Evolutionary conservation across 2,113 vertebrate genomes (phyloP), one percentile per base, ranked within the genome.

Genomic region (Spizaetus ornatus): DNA sequence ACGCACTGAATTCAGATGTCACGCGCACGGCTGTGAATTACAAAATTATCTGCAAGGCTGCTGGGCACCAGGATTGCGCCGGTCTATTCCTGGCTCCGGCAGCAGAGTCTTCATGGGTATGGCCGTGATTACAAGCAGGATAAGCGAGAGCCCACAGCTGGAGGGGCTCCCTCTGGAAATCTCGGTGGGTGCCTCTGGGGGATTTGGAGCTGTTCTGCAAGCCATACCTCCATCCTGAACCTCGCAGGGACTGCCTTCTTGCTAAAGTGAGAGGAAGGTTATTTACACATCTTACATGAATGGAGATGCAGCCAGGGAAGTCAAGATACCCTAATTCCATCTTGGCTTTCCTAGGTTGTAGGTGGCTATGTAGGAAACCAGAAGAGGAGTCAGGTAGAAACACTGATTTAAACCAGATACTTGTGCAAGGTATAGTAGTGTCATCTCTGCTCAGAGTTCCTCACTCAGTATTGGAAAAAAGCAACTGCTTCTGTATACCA

Each of bases 141-240:
- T 96, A 84, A 95, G 38, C 47, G 62, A 47, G 34, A 79, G 31
- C 29, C 56, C 26, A 16, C 1, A 8, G 53, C 26, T 67, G 63
- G 55, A 66, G 88, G 29, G n/a, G 32, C 34, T 86, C 32, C 26
- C 42, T 77, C 55, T 40, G 40, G 63, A 47, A 82, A 59, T 36
- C 34, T 50, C 52, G 7, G 11, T 29, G 65, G 29, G 53, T 67
- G 58, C 38, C n/a, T 45, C 27, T 45, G 42, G 16, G 42, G 25
- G 9, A 16, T 52, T 55, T 89, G 72, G n/a, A 73, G 50, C n/a
- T 84, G 38, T 83, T 86, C 61, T 58, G 36, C 18, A 76, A 87
- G 42, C 27, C 0, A 0, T 20, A 12, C 38, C 25, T 78, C n/a
- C 1, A 1, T 45, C 45, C 52, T 55, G 29, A 63, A 25, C 29